Evolutionary conservation across 2,797 vertebrate genomes (phyloP), one percentile per base, ranked within the genome.

Genomic region (Silurus lanzhouensis): DNA sequence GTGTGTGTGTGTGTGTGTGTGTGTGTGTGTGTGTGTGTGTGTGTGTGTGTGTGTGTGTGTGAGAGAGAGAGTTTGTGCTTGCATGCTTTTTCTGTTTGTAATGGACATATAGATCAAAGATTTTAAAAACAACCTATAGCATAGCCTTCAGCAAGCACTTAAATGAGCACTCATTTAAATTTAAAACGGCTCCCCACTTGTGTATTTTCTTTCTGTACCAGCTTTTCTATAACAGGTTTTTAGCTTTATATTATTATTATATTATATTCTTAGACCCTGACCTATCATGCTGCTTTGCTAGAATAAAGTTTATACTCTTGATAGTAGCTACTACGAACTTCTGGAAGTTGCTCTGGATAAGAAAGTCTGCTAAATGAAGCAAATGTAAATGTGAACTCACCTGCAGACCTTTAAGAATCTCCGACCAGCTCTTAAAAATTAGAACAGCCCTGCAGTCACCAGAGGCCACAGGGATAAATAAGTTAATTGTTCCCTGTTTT

Each of bases 81-180:
- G 68, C 20, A 17, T n/a, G 4, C 27, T 31, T 27, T 31, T 20
- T 77, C 58, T 58, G 25, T 77, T 77, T 77, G 31, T 77, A 57
- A 76, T 76, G 55, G 55, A 58, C 55, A 60, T 77, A 17, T 60
- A 55, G 17, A 58, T 77, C 55, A 60, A 60, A 58, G 15, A 58
- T 76, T 57, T 76, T 19, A 76, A 27, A 76, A 52, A 57, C 1
- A 10, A 77, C 25, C 55, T 77, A 31, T 77, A 77, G 75, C 75
- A 60, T 20, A 13, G 5, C 27, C 75, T 22, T 10, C 74, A 31
- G 52, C 55, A 31, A 57, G 52, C 25, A 76, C n/a, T 58, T 58
- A 77, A 77, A 77, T 38, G 17, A 77, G 75, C 27, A 61, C 75
- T 61, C 17, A 78, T 22, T 61, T 55, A 3, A 75, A 75, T 25